A percentile compares a stretch with the other conserved stretches of the same genome.
Conservation (phyloP, 2,113 vertebrate species). For the Promerops cafer region DNA sequence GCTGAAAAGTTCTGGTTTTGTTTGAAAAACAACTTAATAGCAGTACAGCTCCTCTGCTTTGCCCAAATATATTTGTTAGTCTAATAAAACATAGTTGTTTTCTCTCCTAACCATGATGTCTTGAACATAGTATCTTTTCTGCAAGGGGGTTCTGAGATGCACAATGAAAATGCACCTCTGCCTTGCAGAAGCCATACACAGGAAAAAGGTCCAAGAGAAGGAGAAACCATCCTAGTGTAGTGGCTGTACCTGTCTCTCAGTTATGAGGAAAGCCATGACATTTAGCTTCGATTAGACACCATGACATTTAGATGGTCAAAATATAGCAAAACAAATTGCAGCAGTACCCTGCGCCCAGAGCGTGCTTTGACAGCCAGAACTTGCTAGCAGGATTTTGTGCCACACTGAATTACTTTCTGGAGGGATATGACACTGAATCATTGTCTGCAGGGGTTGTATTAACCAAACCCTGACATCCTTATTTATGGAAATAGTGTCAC, state of each 20-base stretch:
- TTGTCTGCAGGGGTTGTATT: not conserved
- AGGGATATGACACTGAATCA: not conserved
- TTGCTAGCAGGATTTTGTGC: not conserved
- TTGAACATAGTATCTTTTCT: not conserved
- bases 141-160: not conserved
- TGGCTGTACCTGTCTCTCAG: not conserved
- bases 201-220: not conserved
- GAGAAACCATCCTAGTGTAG: not conserved
- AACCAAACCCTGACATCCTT: not conserved
- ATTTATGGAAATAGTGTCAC: not conserved
- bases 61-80: not conserved
- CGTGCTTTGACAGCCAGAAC: not conserved
- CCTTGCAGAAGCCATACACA: not conserved
- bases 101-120: not conserved
- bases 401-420: not conserved
- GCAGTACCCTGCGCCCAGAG: not conserved
- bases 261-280: not conserved
- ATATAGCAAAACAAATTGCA: not conserved
- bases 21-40: not conserved
- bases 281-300: not conserved
- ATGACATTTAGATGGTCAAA: not conserved
- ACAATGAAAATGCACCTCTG: not conserved
- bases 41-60: not conserved
- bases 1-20: not conserved
- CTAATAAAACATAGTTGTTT: not conserved